Evolutionary conservation across 2,113 vertebrate genomes (phyloP).

Genomic region (Corythoichthys intestinalis): DNA sequence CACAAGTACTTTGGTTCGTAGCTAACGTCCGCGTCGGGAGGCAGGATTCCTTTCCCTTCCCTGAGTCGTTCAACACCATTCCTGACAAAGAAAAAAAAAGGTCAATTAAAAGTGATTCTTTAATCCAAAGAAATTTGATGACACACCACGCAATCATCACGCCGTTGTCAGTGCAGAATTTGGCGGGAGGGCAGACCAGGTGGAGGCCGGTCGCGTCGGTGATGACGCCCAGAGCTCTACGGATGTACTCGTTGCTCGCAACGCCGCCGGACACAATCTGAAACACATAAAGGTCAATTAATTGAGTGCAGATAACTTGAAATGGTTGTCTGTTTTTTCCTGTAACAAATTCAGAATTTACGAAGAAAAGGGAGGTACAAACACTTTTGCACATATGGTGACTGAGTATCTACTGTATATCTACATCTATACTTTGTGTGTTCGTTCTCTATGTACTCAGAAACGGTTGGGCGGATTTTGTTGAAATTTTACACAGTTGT

Average conservation of each 20-base stretch:
- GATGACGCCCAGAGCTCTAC: slow-evolving; percentile 74
- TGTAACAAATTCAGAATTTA: too few species aligned
- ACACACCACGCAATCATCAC: slow-evolving; percentile 94
- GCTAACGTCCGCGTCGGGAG: slow-evolving; percentile 65
- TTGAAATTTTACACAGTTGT: too few species aligned
- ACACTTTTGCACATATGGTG: too few species aligned
- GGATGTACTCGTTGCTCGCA: slow-evolving; percentile 90
- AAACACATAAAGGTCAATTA: not conserved
- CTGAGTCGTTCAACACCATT: slow-evolving; percentile 88
- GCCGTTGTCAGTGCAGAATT: slow-evolving; percentile 92
- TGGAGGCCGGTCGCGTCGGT: slow-evolving; percentile 74
- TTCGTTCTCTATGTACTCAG: too few species aligned
- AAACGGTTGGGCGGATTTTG: too few species aligned
- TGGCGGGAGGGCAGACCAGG: slow-evolving; percentile 83
- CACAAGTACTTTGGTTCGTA: slow-evolving; percentile 84
- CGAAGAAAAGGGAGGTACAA: too few species aligned
- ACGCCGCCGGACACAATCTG: slow-evolving; percentile 94
- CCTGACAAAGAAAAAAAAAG: slow-evolving; percentile 66
- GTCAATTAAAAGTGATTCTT: not conserved
- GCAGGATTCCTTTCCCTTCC: slow-evolving; percentile 78
- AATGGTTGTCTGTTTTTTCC: too few species aligned
- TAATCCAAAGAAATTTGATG: not conserved
- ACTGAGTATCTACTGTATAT: too few species aligned
- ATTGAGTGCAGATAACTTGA: not conserved
- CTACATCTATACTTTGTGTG: too few species aligned